Percentiles rank a stretch among this genome's conserved stretches.
phyloP scores from a whole-genome alignment of 2,113 vertebrate genomes.

The Falcunculus frontatus region DNA sequence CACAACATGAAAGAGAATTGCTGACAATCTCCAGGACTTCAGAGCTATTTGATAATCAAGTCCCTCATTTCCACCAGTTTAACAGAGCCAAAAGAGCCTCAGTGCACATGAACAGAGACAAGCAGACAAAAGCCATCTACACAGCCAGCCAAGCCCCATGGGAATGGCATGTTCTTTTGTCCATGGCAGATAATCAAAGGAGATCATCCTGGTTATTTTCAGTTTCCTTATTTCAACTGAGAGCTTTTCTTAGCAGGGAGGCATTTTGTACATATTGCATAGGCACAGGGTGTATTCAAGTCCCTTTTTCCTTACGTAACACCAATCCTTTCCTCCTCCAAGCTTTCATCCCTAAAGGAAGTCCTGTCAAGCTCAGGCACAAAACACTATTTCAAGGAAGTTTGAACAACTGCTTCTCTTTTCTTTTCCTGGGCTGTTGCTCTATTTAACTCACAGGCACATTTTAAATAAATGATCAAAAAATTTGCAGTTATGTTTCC shows the following conservation, averaged over 20 bases:
- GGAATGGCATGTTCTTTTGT: not conserved
- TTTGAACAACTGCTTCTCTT: not conserved
- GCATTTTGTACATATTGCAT: not conserved
- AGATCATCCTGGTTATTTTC: not conserved
- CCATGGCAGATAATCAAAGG: not conserved
- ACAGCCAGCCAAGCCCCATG: not conserved
- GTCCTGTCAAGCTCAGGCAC: not conserved
- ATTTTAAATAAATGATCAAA: conserved; percentile 14
- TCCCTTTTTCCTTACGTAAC: not conserved
- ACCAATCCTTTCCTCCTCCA: not conserved
- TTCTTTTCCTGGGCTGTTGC: not conserved
- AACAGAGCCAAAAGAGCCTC: not conserved
- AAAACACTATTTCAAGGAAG: not conserved
- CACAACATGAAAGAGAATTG: not conserved
- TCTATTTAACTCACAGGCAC: not conserved
- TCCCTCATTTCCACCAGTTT: not conserved
- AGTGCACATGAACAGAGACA: not conserved
- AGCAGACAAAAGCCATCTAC: not conserved
- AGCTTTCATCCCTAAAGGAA: not conserved
- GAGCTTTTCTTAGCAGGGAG: not conserved
- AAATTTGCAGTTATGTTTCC: not conserved
- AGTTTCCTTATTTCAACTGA: not conserved
- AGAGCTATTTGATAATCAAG: not conserved
- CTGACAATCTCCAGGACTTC: not conserved
- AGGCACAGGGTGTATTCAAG: not conserved